These are phyloP conservation scores for Hirtodrosophila trivittata DNA, from an alignment of 2,888 invertebrate genomes.

Conservation along the genomic window DNA sequence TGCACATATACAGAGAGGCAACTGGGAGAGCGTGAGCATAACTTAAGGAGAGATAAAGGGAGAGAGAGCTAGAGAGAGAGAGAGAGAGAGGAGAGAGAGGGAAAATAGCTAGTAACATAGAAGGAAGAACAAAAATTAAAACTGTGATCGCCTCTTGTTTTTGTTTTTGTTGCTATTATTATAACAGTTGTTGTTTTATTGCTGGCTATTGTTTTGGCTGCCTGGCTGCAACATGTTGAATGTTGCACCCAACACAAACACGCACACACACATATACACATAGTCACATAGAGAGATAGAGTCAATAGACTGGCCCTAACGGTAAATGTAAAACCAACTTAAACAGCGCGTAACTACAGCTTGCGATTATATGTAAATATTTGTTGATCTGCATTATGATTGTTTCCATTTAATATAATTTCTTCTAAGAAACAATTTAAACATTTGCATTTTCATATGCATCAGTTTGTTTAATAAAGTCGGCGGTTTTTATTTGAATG, in stretches of 20 bases:
- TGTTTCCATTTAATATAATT: not conserved
- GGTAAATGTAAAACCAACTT: constrained; percentile 54
- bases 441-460: constrained; percentile 12
- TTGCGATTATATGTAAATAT: constrained; percentile 12
- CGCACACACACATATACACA: constrained; percentile 14
- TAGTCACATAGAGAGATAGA: constrained; percentile 2
- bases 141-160: constrained; percentile 40
- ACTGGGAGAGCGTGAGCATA: constrained; percentile 39
- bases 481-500: constrained; percentile 20
- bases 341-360: constrained; percentile 48
- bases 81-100: constrained; percentile 11
- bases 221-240: constrained; percentile 70
- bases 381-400: constrained; percentile 20
- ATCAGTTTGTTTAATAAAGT: constrained; percentile 2
- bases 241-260: constrained; percentile 46
- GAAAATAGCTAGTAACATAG: constrained; percentile 31
- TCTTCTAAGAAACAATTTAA: too few relatives aligned
- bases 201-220: constrained; percentile 47
- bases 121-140: constrained; percentile 45
- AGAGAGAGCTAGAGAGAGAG: constrained; percentile 7
- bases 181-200: constrained; percentile 39
- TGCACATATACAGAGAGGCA: constrained; percentile 7
- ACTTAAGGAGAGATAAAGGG: not conserved
- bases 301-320: constrained; percentile 44
- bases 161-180: constrained; percentile 31